Evolutionary conservation across 2,797 vertebrate genomes (phyloP), one percentile per base, ranked within the genome.

Genomic region (Rhyacichthys aspro): DNA sequence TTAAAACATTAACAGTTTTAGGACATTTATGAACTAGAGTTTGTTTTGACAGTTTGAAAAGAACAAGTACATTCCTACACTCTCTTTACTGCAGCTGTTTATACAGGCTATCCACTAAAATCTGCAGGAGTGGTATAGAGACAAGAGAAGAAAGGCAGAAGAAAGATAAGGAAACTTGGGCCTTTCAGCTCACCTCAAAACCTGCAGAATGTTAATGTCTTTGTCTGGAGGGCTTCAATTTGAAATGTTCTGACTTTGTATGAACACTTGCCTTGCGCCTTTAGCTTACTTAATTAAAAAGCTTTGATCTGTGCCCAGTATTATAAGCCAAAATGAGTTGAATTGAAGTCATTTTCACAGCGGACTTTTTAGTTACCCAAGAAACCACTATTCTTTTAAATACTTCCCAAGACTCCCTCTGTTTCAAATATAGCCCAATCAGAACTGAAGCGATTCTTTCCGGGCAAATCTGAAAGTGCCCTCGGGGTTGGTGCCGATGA

Each of bases 301-400:
- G 18, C 71, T 86, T 81, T 85, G 58, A 86, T 83, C 70, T 58
- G 5, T 1, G 7, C 8, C 57, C 67, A 65, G 58, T 34, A 55
- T 65, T 52, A 77, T 78, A 47, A 74, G 44, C 23, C 43, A 49
- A 63, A 71, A 66, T 72, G 2, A 67, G 70, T 64, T 80, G 7
- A 79, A 75, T 84, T 72, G 73, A 64, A 79, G 55, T 74, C 10
- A 65, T 72, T 76, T 79, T 75, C 68, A 52, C 62, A 55, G 1
- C 8, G 10, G 56, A 47, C 50, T 76, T 63, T 63, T 69, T 37
- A 43, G 34, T 23, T 56, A 63, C 45, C 49, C 55, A 61, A 68
- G 16, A 65, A 67, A 78, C 52, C 2, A 56, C 46, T 67, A 15
- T 41, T 43, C 45, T 41, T 15, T 12, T 44, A 58, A 17, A 53